Conservation (phyloP, 2,888 invertebrate genomes). For the Dryadula phaetusa region DNA sequence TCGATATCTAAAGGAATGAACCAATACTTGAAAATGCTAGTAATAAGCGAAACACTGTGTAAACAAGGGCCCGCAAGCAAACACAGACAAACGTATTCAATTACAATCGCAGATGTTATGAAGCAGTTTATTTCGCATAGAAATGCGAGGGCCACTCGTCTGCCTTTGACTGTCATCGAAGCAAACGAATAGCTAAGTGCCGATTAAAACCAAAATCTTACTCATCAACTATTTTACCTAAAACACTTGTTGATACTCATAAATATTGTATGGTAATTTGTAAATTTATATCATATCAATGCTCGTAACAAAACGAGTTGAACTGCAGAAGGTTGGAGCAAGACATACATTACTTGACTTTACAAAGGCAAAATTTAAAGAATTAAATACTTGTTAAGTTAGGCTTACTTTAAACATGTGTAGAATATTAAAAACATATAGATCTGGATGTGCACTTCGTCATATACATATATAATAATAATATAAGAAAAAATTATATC, state of each 20-base stretch:
- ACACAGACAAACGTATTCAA: constrained; percentile 45
- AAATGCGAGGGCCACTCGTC: constrained; percentile 37
- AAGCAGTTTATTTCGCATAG: constrained; percentile 42
- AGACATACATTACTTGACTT: background rate
- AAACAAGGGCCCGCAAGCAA: constrained; percentile 45
- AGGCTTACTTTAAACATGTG: background rate
- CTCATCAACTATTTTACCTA: constrained; percentile 28
- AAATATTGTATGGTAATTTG: background rate
- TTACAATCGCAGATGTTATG: constrained; percentile 46
- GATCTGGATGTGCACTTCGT: too few relatives aligned
- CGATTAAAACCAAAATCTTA: constrained; percentile 39
- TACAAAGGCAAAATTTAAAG: background rate
- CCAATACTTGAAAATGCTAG: constrained; percentile 43
- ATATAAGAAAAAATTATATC: background rate
- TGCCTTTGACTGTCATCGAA: constrained; percentile 33
- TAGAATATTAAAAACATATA: background rate
- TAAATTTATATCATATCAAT: background rate
- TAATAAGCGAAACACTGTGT: constrained; percentile 47
- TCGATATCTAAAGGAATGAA: constrained; percentile 37
- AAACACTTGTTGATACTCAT: constrained; percentile 9
- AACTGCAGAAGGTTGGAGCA: background rate
- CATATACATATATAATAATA: background rate
- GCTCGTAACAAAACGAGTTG: background rate
- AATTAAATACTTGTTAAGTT: background rate
- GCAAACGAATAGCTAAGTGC: constrained; percentile 39